Percentiles rank a stretch among this genome's conserved stretches.
Conservation (phyloP, 2,113 vertebrate genomes). For the Lagopus leucura region DNA sequence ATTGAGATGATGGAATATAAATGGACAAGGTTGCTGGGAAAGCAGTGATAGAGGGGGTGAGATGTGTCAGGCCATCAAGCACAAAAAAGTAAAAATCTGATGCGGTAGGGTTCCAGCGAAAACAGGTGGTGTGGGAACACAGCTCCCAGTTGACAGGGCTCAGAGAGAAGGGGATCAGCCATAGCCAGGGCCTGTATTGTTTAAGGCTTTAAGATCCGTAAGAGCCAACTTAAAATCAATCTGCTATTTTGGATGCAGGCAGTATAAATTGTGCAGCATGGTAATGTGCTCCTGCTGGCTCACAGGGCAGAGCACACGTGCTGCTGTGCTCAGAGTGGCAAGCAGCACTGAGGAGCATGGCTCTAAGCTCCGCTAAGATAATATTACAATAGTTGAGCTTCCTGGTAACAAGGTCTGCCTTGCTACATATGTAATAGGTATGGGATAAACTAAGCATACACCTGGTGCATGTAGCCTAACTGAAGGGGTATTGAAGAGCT, state of each 20-base stretch:
- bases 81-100: slow-evolving; percentile 59
- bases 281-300: background rate
- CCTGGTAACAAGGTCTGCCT: background rate
- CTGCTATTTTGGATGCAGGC: background rate
- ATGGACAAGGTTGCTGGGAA: slow-evolving; percentile 24
- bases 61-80: background rate
- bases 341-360: slow-evolving; percentile 7
- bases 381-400: slow-evolving; percentile 42
- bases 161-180: slow-evolving; percentile 6
- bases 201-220: slow-evolving; percentile 42
- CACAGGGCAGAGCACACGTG: slow-evolving; percentile 12
- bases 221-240: slow-evolving; percentile 48
- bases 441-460: background rate
- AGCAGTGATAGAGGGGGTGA: background rate
- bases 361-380: background rate
- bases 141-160: slow-evolving; percentile 41
- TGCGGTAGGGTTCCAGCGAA: slow-evolving; percentile 57
- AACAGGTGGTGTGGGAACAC: slow-evolving; percentile 55
- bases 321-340: background rate
- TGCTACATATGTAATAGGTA: slow-evolving; percentile 39
- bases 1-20: background rate
- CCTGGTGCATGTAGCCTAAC: background rate
- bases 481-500: background rate
- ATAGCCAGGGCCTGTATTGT: slow-evolving; percentile 15
- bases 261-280: background rate